These are phyloP conservation scores for Zosterops borbonicus DNA, from an alignment of 2,113 vertebrate species.

Conservation along the genomic window DNA sequence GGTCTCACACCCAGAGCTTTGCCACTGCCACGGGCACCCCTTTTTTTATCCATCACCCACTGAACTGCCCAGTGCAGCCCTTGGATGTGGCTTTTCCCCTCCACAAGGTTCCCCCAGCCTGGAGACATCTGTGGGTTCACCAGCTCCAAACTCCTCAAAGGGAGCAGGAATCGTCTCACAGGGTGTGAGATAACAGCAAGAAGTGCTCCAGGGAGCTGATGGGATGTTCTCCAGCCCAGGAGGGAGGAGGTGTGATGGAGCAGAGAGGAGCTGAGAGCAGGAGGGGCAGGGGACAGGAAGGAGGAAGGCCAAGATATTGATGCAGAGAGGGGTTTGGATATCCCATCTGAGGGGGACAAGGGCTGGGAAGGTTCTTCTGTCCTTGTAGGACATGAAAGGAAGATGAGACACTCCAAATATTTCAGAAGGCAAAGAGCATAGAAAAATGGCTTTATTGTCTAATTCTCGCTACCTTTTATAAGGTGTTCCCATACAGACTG, in stretches of 20 bases:
- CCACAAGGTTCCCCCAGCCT: neutral
- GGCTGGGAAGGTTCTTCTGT: neutral
- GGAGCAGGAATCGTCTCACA: neutral
- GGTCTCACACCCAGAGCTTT: neutral
- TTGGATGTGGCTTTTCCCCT: accelerated
- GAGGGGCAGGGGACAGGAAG: neutral
- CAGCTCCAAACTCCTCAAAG: neutral
- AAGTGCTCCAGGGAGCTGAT: neutral
- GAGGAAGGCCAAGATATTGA: neutral
- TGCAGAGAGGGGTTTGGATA: neutral
- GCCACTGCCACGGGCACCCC: neutral
- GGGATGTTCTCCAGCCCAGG: neutral
- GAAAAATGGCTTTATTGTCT: too few relatives aligned
- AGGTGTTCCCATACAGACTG: too few relatives aligned
- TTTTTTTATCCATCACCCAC: neutral
- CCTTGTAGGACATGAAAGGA: too few relatives aligned
- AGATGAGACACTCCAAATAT: too few relatives aligned
- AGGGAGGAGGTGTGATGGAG: too few relatives aligned
- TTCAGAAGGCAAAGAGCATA: too few relatives aligned
- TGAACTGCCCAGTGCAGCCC: neutral
- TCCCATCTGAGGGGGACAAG: accelerated
- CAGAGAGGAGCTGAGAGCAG: neutral
- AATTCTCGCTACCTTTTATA: too few relatives aligned
- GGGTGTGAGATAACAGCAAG: neutral
- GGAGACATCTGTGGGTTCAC: neutral